Conservation (phyloP, 2,888 invertebrate genomes). For the Nesidiocoris tenuis region DNA sequence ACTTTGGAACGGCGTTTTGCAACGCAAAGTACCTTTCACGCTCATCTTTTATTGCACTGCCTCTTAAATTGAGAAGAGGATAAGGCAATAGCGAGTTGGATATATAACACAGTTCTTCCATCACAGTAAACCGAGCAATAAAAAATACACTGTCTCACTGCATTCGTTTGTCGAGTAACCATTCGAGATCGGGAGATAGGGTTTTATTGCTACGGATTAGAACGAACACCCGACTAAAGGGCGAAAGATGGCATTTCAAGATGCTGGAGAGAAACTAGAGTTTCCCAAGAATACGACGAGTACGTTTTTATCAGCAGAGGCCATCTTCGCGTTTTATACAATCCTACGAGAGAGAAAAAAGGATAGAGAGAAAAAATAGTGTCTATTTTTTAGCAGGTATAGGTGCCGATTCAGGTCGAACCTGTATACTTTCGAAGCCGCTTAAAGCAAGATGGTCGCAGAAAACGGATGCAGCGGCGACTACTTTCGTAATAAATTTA, state of each 20-base stretch:
- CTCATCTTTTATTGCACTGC: background rate
- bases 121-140: slow-evolving; percentile 7
- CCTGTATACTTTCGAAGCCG: too few species aligned
- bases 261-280: background rate
- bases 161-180: background rate
- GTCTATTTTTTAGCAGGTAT: too few species aligned
- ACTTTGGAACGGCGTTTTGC: background rate
- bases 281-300: background rate
- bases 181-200: slow-evolving; percentile 5
- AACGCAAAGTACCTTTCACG: background rate
- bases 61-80: background rate
- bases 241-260: background rate
- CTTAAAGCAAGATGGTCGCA: too few species aligned
- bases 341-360: background rate
- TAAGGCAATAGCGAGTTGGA: background rate
- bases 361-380: too few species aligned
- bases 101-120: slow-evolving; percentile 28
- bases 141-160: slow-evolving; percentile 16
- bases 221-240: background rate
- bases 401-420: too few species aligned
- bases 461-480: too few species aligned
- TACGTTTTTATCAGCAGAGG: background rate
- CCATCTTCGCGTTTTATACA: background rate
- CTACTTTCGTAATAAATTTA: too few species aligned
- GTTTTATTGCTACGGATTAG: slow-evolving; percentile 10